Evolutionary conservation across 2,797 vertebrate genomes (phyloP).

Genomic region (Cephalopachus bancanus): DNA sequence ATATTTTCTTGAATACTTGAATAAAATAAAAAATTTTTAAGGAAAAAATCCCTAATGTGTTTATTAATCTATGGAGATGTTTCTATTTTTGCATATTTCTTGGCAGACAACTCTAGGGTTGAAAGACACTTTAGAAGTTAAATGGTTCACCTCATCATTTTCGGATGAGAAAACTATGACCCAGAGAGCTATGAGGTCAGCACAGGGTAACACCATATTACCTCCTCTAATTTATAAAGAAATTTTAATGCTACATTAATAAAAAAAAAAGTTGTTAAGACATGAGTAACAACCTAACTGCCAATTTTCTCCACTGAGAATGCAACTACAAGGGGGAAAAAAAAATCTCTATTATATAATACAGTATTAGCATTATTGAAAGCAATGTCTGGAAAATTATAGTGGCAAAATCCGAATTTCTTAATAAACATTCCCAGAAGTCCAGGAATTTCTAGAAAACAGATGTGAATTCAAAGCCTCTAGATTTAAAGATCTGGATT

Average conservation of each 20-base stretch:
- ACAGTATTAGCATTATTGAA: slow-evolving; percentile 10
- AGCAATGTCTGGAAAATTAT: slow-evolving; percentile 6
- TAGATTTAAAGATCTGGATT: slow-evolving; percentile 43
- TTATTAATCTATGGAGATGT: neutral
- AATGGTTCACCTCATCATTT: slow-evolving; percentile 55
- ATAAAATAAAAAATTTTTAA: neutral
- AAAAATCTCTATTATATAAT: slow-evolving; percentile 18
- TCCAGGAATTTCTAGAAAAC: slow-evolving; percentile 56
- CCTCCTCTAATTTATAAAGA: neutral
- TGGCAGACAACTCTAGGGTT: slow-evolving; percentile 28
- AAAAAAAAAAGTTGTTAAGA: slow-evolving; percentile 42
- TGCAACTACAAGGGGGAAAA: neutral
- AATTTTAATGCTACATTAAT: slow-evolving; percentile 2
- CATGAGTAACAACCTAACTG: neutral
- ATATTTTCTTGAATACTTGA: slow-evolving; percentile 23
- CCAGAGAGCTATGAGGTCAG: neutral
- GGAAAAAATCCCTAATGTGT: slow-evolving; percentile 8
- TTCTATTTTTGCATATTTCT: slow-evolving; percentile 41
- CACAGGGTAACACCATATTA: neutral
- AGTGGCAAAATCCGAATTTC: slow-evolving; percentile 44
- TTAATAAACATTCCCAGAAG: slow-evolving; percentile 52
- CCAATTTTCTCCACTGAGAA: slow-evolving; percentile 13
- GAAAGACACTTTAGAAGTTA: slow-evolving; percentile 57
- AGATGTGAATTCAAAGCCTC: slow-evolving; percentile 51
- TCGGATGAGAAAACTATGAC: slow-evolving; percentile 31